A percentile compares a stretch with the other conserved stretches of the same genome.
phyloP scores from a whole-genome alignment of 2,888 invertebrate species.

The Halocaridina rubra region DNA sequence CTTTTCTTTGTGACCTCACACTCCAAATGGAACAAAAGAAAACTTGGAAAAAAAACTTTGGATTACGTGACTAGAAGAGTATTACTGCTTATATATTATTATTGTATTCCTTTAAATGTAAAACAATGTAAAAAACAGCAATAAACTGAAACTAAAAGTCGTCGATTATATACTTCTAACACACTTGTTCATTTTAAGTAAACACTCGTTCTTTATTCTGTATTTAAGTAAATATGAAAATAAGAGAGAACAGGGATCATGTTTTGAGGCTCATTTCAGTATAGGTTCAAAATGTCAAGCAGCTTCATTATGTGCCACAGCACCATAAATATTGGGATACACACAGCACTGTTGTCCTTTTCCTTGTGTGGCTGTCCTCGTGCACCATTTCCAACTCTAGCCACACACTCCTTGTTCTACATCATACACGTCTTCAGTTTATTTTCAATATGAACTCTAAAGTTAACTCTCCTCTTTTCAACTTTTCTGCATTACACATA shows the following conservation, averaged over 20 bases:
- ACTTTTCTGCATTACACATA: neutral
- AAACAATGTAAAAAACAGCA: neutral
- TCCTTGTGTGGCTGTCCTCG: conserved; percentile 20
- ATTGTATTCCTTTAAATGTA: neutral
- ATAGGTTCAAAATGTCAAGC: neutral
- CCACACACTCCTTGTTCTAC: conserved; percentile 19
- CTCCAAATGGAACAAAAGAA: conserved; percentile 5
- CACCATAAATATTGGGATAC: conserved; percentile 18
- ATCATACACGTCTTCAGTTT: conserved; percentile 31
- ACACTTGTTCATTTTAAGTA: conserved; percentile 34
- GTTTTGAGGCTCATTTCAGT: conserved; percentile 41
- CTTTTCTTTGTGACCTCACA: conserved; percentile 44
- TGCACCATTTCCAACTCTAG: conserved; percentile 1
- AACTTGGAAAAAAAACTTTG: conserved; percentile 33
- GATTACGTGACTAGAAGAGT: conserved; percentile 56
- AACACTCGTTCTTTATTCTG: conserved; percentile 20
- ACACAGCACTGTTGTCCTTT: conserved; percentile 29
- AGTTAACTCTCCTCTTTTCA: neutral
- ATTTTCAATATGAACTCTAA: conserved; percentile 16
- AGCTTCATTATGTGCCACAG: neutral
- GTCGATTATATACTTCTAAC: too few relatives aligned
- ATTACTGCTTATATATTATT: conserved; percentile 37
- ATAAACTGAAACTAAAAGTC: neutral
- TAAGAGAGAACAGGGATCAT: conserved; percentile 60
- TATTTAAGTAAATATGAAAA: conserved; percentile 33